Percentiles rank a stretch among this genome's conserved stretches.
These are phyloP conservation scores for Orchesellides sinensis DNA, from an alignment of 2,888 invertebrate species.

Conservation along the genomic window DNA sequence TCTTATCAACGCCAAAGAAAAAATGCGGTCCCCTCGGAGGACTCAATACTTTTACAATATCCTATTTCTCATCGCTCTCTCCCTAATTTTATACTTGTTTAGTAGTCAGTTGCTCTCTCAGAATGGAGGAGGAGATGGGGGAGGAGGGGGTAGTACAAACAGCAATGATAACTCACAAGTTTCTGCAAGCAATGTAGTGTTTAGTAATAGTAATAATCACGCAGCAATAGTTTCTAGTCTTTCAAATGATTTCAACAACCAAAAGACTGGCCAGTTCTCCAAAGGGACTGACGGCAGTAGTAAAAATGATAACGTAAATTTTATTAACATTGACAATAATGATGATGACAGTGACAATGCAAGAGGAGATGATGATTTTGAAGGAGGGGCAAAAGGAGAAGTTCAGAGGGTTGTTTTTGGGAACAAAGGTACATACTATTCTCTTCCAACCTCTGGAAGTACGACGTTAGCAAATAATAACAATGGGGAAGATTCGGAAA, in stretches of 20 bases:
- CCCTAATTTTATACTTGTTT: conserved; percentile 51
- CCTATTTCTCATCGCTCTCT: conserved; percentile 50
- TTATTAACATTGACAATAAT: neutral
- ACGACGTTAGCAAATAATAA: neutral
- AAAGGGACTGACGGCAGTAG: neutral
- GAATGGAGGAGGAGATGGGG: conserved; percentile 2
- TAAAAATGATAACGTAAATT: conserved; percentile 4
- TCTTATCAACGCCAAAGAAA: conserved; percentile 5
- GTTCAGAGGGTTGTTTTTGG: neutral
- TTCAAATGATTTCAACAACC: conserved; percentile 37
- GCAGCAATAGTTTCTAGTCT: conserved; percentile 31
- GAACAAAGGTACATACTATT: conserved; percentile 1
- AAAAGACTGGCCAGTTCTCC: conserved; percentile 50
- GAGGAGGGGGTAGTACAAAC: neutral
- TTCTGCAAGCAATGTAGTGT: neutral
- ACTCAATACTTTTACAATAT: conserved; percentile 61
- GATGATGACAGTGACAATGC: conserved; percentile 15
- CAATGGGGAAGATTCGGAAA: conserved; percentile 3
- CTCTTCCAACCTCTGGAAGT: neutral
- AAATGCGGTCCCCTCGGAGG: conserved; percentile 36
- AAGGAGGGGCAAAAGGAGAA: neutral
- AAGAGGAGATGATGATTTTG: neutral
- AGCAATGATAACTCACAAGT: neutral
- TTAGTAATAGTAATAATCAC: neutral
- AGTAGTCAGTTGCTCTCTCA: conserved; percentile 56